Percentiles rank a stretch among this genome's conserved stretches.
These are phyloP conservation scores for Platygyra sinensis DNA, from an alignment of 64 coral and sea anemone genomes.

Conservation along the genomic window DNA sequence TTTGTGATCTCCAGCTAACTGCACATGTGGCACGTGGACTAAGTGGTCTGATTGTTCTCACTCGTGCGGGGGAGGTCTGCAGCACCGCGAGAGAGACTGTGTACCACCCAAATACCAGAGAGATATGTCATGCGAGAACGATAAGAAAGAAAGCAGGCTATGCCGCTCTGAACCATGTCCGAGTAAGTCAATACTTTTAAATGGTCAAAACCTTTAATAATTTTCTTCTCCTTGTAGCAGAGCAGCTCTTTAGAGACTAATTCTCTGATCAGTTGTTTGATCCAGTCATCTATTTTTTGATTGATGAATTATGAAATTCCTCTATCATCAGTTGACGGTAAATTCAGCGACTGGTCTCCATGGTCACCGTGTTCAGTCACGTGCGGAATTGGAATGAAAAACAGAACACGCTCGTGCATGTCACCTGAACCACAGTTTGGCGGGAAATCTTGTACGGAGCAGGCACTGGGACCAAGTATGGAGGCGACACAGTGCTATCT, in stretches of 20 bases:
- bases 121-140: slow-evolving; percentile 67
- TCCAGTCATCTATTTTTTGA: not conserved
- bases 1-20: slow-evolving; percentile 61
- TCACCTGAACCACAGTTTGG: slow-evolving; percentile 88
- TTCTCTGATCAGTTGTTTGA: not conserved
- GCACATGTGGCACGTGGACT: slow-evolving; percentile 84
- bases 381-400: slow-evolving; percentile 88
- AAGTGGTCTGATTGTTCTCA: slow-evolving; percentile 84
- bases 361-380: slow-evolving; percentile 93
- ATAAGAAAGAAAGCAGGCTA: slow-evolving; percentile 78
- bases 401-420: slow-evolving; percentile 80
- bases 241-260: too few relatives aligned
- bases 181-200: slow-evolving; percentile 59
- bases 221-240: too few relatives aligned
- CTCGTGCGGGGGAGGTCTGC: slow-evolving; percentile 88
- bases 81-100: slow-evolving; percentile 82
- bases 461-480: slow-evolving; percentile 74
- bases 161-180: slow-evolving; percentile 85
- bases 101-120: slow-evolving; percentile 76
- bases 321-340: slow-evolving; percentile 76
- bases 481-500: slow-evolving; percentile 84
- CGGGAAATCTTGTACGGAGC: slow-evolving; percentile 93
- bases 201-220: not conserved
- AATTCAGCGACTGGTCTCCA: slow-evolving; percentile 79
- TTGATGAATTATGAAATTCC: not conserved